phyloP scores from a whole-genome alignment of 2,113 vertebrate species.

The Elephas maximus region DNA sequence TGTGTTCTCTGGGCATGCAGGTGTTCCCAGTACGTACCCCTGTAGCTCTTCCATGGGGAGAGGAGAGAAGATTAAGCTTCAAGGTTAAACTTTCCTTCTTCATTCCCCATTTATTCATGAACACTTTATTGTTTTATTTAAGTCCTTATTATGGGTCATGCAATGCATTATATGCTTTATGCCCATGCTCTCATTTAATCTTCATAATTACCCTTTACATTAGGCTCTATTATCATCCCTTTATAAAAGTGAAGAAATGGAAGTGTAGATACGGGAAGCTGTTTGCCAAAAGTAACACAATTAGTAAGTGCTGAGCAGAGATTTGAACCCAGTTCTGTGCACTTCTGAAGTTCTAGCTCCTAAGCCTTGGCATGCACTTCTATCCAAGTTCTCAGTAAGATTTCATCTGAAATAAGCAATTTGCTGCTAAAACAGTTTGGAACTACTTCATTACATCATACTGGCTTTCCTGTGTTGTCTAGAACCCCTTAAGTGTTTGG shows the following conservation, averaged over 20 bases:
- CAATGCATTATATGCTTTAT: neutral
- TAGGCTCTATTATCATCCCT: neutral
- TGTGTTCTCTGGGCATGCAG: neutral
- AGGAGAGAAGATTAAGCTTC: neutral
- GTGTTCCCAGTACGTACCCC: neutral
- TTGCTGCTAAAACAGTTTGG: neutral
- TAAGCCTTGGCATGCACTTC: neutral
- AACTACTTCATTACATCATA: neutral
- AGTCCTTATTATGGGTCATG: neutral
- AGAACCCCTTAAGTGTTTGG: neutral
- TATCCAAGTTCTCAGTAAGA: neutral
- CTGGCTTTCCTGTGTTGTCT: neutral
- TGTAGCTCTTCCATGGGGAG: neutral
- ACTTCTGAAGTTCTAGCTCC: neutral
- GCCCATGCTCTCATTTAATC: neutral
- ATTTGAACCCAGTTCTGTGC: neutral
- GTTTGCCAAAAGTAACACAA: neutral
- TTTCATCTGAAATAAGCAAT: neutral
- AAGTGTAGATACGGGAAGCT: neutral
- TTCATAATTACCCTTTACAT: neutral
- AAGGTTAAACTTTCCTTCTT: neutral
- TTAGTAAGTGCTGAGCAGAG: neutral
- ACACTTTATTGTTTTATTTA: neutral
- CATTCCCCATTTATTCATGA: neutral
- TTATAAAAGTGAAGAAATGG: slow-evolving; percentile 4